A percentile compares a stretch with the other conserved stretches of the same genome.
Evolutionary conservation across 2,888 invertebrate species (phyloP).

Genomic region (Entomobrya proxima): DNA sequence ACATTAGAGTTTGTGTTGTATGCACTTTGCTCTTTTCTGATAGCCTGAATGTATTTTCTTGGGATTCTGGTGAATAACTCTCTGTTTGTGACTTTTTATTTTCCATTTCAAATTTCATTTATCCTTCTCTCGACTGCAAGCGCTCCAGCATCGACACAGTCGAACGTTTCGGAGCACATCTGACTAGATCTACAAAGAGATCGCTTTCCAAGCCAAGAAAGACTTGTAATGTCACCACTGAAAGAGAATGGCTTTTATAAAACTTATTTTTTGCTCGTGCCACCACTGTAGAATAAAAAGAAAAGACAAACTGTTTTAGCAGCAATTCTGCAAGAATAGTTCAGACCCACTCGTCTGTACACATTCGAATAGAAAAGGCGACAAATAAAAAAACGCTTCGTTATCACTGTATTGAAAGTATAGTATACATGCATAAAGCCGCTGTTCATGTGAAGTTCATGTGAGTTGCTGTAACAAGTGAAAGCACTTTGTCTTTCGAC

Average conservation of each 20-base stretch:
- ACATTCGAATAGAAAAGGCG: not conserved
- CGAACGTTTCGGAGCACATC: no score
- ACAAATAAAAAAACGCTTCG: not conserved
- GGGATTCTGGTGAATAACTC: not conserved
- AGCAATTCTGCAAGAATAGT: no score
- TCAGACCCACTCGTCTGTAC: not conserved
- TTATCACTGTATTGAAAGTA: not conserved
- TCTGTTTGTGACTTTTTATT: not conserved
- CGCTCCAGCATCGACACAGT: not conserved
- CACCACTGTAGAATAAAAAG: not conserved
- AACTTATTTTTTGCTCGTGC: no score
- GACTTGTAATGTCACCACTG: no score
- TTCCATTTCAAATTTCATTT: not conserved
- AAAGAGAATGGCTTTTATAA: no score
- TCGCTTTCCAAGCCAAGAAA: no score
- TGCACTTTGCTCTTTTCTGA: not conserved
- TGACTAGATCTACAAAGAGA: no score
- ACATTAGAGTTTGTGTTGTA: not conserved
- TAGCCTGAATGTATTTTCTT: not conserved
- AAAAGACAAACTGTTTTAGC: not conserved
- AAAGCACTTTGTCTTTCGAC: constrained; percentile 41
- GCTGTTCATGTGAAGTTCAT: not conserved
- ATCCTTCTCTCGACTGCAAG: not conserved
- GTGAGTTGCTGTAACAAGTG: constrained; percentile 17
- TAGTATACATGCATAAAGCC: no score